Conservation (phyloP, 2,888 invertebrate genomes). For the Rhamphomyia laevipes region DNA sequence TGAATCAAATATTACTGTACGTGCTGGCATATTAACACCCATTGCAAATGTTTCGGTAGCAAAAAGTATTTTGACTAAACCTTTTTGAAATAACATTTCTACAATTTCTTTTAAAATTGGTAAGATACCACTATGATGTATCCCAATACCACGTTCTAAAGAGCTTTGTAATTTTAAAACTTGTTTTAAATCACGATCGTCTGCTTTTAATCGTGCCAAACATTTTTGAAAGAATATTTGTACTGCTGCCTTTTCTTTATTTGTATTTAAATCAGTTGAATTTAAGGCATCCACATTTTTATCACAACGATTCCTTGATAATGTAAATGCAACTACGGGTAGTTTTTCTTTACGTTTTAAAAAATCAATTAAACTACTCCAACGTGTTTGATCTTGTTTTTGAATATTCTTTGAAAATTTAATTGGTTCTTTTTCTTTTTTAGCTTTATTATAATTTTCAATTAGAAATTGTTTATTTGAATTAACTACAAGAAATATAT, state of each 20-base stretch:
- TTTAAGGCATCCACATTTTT: slow-evolving; percentile 46
- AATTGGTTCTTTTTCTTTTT: slow-evolving; percentile 29
- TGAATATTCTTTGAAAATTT: slow-evolving; percentile 22
- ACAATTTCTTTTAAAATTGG: slow-evolving; percentile 99
- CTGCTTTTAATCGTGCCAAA: slow-evolving; percentile 67
- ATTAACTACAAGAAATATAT: slow-evolving; percentile 69
- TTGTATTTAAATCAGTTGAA: slow-evolving; percentile 68
- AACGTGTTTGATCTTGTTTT: slow-evolving; percentile 70
- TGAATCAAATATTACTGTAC: slow-evolving; percentile 93
- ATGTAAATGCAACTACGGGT: slow-evolving; percentile 88
- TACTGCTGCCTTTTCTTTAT: slow-evolving; percentile 74
- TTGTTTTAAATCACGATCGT: slow-evolving; percentile 85
- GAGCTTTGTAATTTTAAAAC: slow-evolving; percentile 55
- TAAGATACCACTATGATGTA: slow-evolving; percentile 96
- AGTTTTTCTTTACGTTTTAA: slow-evolving; percentile 70
- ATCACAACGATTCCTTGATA: slow-evolving; percentile 58
- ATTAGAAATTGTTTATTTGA: slow-evolving; percentile 55
- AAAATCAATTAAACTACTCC: slow-evolving; percentile 73
- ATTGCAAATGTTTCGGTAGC: slow-evolving; percentile 99
- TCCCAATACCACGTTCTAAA: slow-evolving; percentile 78
- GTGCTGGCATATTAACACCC: slow-evolving; percentile 99
- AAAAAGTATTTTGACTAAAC: slow-evolving; percentile 83
- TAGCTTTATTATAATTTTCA: slow-evolving; percentile 50
- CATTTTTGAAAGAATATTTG: slow-evolving; percentile 77
- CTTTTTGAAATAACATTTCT: slow-evolving; percentile 83